Evolutionary conservation across 1,140 invertebrate species (phyloP).

Genomic region (Chrysoperla carnea): DNA sequence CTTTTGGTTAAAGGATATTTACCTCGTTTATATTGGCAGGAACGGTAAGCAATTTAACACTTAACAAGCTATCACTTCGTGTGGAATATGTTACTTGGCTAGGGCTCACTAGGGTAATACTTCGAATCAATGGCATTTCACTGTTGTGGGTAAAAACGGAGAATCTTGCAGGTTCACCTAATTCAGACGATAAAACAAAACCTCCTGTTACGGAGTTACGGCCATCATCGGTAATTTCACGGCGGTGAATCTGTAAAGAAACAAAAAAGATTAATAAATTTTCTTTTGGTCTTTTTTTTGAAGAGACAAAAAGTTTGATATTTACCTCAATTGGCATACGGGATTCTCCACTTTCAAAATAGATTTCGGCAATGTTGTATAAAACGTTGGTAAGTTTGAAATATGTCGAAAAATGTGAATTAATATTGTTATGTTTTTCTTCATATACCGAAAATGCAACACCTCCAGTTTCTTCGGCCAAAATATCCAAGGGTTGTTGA

Average conservation of each 20-base stretch:
- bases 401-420: slow-evolving; percentile 27
- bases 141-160: slow-evolving; percentile 27
- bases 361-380: slow-evolving; percentile 25
- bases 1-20: slow-evolving; percentile 5
- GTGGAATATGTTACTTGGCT: slow-evolving; percentile 22
- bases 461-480: slow-evolving; percentile 26
- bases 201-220: slow-evolving; percentile 24
- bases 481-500: slow-evolving; percentile 20
- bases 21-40: slow-evolving; percentile 30
- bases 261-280: background rate
- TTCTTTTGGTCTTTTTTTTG: no score
- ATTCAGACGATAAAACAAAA: slow-evolving; percentile 26
- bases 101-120: slow-evolving; percentile 25
- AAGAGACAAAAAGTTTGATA: background rate
- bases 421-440: slow-evolving; percentile 27
- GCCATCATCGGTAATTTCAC: slow-evolving; percentile 25
- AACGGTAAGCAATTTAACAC: slow-evolving; percentile 29
- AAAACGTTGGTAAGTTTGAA: slow-evolving; percentile 31
- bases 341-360: slow-evolving; percentile 26
- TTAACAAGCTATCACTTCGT: slow-evolving; percentile 24
- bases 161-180: slow-evolving; percentile 26
- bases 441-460: slow-evolving; percentile 28
- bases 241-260: slow-evolving; percentile 21
- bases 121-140: slow-evolving; percentile 26
- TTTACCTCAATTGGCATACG: slow-evolving; percentile 32